Evolutionary conservation across 2,797 vertebrate genomes (phyloP).

Genomic region (Galaxias olidus): DNA sequence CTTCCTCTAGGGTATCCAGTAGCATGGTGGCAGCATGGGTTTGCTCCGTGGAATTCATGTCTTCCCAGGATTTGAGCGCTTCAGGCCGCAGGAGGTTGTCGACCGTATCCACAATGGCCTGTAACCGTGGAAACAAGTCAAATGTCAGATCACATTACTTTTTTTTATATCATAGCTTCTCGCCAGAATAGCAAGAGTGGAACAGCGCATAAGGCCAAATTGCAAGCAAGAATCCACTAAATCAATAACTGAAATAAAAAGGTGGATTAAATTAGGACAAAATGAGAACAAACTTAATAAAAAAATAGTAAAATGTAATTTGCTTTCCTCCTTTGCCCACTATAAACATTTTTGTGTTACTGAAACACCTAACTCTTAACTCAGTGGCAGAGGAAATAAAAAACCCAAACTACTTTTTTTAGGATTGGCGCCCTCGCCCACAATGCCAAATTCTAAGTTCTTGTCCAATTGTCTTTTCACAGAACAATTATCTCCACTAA

Average conservation of each 20-base stretch:
- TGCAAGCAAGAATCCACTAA: constrained; percentile 50
- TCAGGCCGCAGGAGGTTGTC: constrained; percentile 97
- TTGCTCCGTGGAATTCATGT: constrained; percentile 98
- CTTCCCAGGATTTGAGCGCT: constrained; percentile 96
- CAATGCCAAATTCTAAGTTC: constrained; percentile 22
- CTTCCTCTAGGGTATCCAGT: constrained; percentile 96
- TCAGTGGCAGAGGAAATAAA: constrained; percentile 34
- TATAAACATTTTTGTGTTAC: constrained; percentile 22
- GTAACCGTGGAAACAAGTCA: constrained; percentile 80
- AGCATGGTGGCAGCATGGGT: constrained; percentile 97
- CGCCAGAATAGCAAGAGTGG: constrained; percentile 28
- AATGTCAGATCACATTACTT: constrained; percentile 59
- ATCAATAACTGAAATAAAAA: constrained; percentile 35
- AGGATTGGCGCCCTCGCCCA: constrained; percentile 32
- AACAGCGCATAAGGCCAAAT: constrained; percentile 56
- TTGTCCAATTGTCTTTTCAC: constrained; percentile 45
- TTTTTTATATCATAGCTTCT: constrained; percentile 40
- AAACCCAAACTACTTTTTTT: constrained; percentile 43
- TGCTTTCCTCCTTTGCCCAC: constrained; percentile 2
- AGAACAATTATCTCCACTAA: constrained; percentile 55
- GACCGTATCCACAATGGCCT: constrained; percentile 99
- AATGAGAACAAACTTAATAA: constrained; percentile 34
- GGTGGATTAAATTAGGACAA: constrained; percentile 51
- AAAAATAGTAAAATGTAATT: no score
- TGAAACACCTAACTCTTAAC: constrained; percentile 50